Evolutionary conservation across 2,797 vertebrate genomes (phyloP).

Genomic region (Falco berigora): DNA sequence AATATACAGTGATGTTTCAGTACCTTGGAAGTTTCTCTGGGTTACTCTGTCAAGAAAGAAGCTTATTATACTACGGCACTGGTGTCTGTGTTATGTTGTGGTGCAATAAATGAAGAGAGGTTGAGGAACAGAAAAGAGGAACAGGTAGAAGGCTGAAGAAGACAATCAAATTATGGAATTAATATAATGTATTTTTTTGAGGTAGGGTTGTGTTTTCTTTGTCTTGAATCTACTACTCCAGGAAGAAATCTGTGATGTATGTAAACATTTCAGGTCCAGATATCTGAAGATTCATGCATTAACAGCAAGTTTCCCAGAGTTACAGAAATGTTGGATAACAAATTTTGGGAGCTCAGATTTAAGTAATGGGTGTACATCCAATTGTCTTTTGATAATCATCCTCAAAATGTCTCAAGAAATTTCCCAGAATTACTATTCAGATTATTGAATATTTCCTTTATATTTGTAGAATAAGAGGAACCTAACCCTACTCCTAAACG

Average conservation of each 20-base stretch:
- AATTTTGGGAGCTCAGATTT: not conserved
- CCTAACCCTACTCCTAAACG: not conserved
- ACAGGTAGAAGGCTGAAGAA: not conserved
- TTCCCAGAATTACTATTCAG: not conserved
- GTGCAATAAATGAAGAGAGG: not conserved
- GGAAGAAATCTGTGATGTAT: not conserved
- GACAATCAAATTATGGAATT: not conserved
- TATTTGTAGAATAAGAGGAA: not conserved
- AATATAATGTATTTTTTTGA: not conserved
- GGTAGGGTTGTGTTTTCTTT: not conserved
- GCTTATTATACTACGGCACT: not conserved
- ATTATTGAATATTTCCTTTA: not conserved
- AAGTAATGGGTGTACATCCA: no score
- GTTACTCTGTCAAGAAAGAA: not conserved
- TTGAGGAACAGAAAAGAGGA: not conserved
- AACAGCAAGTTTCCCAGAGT: not conserved
- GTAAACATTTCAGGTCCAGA: not conserved
- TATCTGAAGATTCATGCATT: not conserved
- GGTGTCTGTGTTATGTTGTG: not conserved
- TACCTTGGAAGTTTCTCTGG: not conserved
- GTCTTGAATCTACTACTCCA: not conserved
- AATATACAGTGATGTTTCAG: not conserved
- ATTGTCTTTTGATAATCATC: fast-evolving
- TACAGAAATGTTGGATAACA: not conserved
- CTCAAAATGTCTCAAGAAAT: not conserved